A percentile compares a stretch with the other conserved stretches of the same genome.
These are phyloP conservation scores for Acronicta aceris DNA, from an alignment of 2,888 invertebrate genomes.

Conservation along the genomic window DNA sequence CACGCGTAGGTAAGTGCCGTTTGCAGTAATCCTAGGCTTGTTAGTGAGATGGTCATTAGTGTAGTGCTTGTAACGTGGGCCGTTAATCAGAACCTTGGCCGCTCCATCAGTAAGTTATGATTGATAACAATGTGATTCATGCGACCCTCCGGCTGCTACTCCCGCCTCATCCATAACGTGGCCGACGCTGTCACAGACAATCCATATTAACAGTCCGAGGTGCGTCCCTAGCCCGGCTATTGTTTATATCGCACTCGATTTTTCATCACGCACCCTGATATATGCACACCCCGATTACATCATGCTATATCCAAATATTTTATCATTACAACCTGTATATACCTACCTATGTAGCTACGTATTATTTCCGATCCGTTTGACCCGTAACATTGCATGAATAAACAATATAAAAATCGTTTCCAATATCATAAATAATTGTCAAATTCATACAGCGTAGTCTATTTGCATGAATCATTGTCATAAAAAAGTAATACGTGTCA, in stretches of 20 bases:
- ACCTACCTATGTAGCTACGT: conserved; percentile 16
- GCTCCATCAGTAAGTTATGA: conserved; percentile 85
- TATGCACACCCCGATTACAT: conserved; percentile 52
- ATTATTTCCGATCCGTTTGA: conserved; percentile 30
- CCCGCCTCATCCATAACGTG: conserved; percentile 75
- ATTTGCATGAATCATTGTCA: conserved; percentile 49
- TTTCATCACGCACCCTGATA: conserved; percentile 53
- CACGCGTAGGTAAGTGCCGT: not conserved
- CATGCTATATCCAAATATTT: conserved; percentile 43
- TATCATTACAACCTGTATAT: conserved; percentile 39
- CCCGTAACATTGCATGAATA: conserved; percentile 36
- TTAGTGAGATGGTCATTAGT: conserved; percentile 60
- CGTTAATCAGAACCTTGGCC: conserved; percentile 73
- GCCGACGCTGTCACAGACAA: conserved; percentile 72
- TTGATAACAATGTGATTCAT: conserved; percentile 80
- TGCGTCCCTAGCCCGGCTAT: conserved; percentile 49
- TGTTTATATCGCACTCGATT: conserved; percentile 55
- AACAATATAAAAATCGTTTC: conserved; percentile 40
- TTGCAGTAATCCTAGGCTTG: conserved; percentile 8
- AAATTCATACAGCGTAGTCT: conserved; percentile 48
- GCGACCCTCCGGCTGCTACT: conserved; percentile 61
- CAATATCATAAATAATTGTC: conserved; percentile 55
- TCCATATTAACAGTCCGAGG: conserved; percentile 69
- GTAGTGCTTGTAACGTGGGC: conserved; percentile 54
- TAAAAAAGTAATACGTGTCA: conserved; percentile 59